Conservation (phyloP, 2,113 vertebrate genomes). For the Okapia johnstoni region DNA sequence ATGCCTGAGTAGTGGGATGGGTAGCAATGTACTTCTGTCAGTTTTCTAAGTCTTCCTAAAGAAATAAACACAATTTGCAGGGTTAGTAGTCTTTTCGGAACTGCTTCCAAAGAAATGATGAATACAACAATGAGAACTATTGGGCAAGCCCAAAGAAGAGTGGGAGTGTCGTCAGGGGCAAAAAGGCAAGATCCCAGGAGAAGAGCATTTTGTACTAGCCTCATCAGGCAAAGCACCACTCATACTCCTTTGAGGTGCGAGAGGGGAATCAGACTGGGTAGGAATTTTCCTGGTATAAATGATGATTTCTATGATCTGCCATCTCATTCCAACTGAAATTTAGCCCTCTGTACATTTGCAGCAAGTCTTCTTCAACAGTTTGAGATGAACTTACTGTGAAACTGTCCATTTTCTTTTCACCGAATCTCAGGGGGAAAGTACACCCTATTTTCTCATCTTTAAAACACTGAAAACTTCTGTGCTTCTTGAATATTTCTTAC, state of each 20-base stretch:
- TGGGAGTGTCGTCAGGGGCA: rapidly evolving
- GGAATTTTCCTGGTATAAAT: background rate
- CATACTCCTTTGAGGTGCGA: background rate
- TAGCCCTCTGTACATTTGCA: background rate
- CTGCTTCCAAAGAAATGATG: background rate
- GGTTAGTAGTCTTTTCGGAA: background rate
- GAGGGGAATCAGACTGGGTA: background rate
- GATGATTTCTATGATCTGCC: background rate
- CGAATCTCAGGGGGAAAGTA: background rate
- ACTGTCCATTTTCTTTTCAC: background rate
- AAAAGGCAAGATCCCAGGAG: background rate
- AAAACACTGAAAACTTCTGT: background rate
- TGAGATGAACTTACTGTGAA: slow-evolving; percentile 9
- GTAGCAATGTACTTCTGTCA: background rate
- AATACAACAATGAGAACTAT: background rate
- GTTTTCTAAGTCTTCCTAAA: background rate
- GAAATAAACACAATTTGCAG: background rate
- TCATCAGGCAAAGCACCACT: background rate
- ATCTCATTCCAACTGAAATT: slow-evolving; percentile 5
- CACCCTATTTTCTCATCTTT: background rate
- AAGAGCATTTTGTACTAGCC: background rate
- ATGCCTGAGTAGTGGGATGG: background rate
- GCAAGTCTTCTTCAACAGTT: background rate
- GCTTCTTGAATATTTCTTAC: background rate
- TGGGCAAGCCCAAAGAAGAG: background rate